Evolutionary conservation across 2,888 invertebrate genomes (phyloP).

Genomic region (Cosmorhoe ocellata): DNA sequence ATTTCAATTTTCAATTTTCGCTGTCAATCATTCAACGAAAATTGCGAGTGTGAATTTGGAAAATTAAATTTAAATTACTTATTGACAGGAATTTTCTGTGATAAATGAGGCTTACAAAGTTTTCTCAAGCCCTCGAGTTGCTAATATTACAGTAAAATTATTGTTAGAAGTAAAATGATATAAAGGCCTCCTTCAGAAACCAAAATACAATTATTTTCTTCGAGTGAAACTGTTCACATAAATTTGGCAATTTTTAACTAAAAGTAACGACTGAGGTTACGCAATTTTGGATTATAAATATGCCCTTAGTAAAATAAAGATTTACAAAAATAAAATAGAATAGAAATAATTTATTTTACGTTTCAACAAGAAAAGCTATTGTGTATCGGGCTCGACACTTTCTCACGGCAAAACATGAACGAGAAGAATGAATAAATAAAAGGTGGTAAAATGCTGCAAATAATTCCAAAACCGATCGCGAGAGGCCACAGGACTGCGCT

Average conservation of each 20-base stretch:
- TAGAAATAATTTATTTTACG: no score
- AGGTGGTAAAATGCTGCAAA: slow-evolving; percentile 28
- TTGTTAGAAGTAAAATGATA: no score
- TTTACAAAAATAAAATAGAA: no score
- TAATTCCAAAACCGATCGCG: slow-evolving; percentile 27
- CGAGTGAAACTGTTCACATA: no score
- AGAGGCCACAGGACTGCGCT: slow-evolving; percentile 17
- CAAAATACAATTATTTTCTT: no score
- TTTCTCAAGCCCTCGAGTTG: not conserved
- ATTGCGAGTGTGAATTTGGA: slow-evolving; percentile 35
- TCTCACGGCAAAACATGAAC: slow-evolving; percentile 14
- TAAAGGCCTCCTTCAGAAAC: no score
- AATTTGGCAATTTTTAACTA: no score
- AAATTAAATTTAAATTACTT: slow-evolving; percentile 40
- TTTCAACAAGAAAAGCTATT: not conserved
- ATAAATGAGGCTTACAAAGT: slow-evolving; percentile 1
- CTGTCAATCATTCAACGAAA: slow-evolving; percentile 42
- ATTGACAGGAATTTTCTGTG: slow-evolving; percentile 11
- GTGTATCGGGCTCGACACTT: slow-evolving; percentile 21
- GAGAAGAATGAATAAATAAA: slow-evolving; percentile 37
- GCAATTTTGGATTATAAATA: no score
- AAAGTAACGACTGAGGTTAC: no score
- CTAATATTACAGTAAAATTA: no score
- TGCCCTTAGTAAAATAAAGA: no score
- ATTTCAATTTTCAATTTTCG: slow-evolving; percentile 44